Percentiles rank a stretch among this genome's conserved stretches.
phyloP scores from a whole-genome alignment of 2,888 invertebrate genomes.

The Rhingia campestris region DNA sequence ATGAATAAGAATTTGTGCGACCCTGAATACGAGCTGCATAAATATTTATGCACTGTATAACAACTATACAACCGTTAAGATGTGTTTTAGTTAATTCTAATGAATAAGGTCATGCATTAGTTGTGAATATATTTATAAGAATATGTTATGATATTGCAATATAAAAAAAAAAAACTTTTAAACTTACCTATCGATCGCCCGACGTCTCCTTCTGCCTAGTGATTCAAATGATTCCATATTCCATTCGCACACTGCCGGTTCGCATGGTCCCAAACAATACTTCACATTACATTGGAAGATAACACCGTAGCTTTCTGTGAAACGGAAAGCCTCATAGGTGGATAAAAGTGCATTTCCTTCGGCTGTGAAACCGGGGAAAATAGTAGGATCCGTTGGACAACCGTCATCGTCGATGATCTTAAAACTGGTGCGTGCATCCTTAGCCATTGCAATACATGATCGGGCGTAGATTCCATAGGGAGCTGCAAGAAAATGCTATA shows the following conservation, averaged over 20 bases:
- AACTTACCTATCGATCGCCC: slow-evolving; percentile 84
- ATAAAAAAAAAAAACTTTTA: slow-evolving; percentile 20
- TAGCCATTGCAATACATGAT: slow-evolving; percentile 98
- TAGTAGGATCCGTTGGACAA: slow-evolving; percentile 95
- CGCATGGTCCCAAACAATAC: slow-evolving; percentile 96
- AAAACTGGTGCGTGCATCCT: slow-evolving; percentile 97
- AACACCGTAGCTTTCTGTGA: slow-evolving; percentile 97
- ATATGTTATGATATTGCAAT: neutral
- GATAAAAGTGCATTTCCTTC: slow-evolving; percentile 95
- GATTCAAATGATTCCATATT: slow-evolving; percentile 95
- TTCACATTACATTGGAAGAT: slow-evolving; percentile 99
- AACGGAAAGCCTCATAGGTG: slow-evolving; percentile 96
- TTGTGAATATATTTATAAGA: neutral
- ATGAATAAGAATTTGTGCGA: too few species aligned
- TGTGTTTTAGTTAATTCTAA: too few species aligned
- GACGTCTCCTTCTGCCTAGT: slow-evolving; percentile 91
- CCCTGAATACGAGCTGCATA: too few species aligned
- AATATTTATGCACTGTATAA: too few species aligned
- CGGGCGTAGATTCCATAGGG: slow-evolving; percentile 97
- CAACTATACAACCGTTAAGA: too few species aligned
- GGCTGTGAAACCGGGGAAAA: slow-evolving; percentile 95
- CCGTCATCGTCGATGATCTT: slow-evolving; percentile 98
- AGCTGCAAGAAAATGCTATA: slow-evolving; percentile 85
- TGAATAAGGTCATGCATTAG: too few species aligned
- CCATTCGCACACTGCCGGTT: slow-evolving; percentile 96